Percentiles rank a stretch among this genome's conserved stretches.
phyloP scores from a whole-genome alignment of 2,797 vertebrate species.

The Diplodus puntazzo region DNA sequence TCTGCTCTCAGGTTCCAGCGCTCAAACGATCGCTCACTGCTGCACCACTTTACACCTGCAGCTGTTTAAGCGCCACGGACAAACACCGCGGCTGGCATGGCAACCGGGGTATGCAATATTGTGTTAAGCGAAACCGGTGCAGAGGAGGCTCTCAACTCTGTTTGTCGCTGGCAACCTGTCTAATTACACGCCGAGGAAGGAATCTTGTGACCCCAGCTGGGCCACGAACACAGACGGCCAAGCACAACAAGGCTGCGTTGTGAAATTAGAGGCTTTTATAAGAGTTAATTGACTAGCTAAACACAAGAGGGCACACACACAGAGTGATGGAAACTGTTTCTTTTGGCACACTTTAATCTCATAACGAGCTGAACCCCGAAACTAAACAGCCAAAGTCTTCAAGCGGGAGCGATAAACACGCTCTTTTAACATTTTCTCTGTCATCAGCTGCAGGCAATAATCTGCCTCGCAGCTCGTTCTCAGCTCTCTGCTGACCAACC shows the following conservation, averaged over 20 bases:
- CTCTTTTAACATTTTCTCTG: constrained; percentile 40
- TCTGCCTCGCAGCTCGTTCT: constrained; percentile 40
- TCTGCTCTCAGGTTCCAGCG: constrained; percentile 41
- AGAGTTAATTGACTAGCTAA: constrained; percentile 47
- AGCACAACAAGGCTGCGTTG: constrained; percentile 29
- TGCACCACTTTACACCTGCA: constrained; percentile 73
- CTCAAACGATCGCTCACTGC: too few relatives aligned
- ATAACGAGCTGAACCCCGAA: constrained; percentile 23
- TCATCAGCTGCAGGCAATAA: constrained; percentile 32
- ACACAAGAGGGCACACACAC: constrained; percentile 16
- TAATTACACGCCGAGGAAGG: constrained; percentile 48
- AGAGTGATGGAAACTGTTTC: neutral
- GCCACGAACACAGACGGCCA: constrained; percentile 7
- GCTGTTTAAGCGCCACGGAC: constrained; percentile 53
- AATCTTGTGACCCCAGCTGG: constrained; percentile 62
- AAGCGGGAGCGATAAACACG: constrained; percentile 38
- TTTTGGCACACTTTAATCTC: constrained; percentile 16
- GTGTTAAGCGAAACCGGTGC: constrained; percentile 49
- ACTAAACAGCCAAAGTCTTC: constrained; percentile 44
- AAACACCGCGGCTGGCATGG: constrained; percentile 69
- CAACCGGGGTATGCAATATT: constrained; percentile 69
- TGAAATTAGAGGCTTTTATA: constrained; percentile 56
- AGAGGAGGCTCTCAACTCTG: constrained; percentile 33
- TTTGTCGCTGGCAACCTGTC: constrained; percentile 53
- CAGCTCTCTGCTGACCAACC: constrained; percentile 22